phyloP scores from a whole-genome alignment of 2,888 invertebrate species.

The Masnerella sp. region DNA sequence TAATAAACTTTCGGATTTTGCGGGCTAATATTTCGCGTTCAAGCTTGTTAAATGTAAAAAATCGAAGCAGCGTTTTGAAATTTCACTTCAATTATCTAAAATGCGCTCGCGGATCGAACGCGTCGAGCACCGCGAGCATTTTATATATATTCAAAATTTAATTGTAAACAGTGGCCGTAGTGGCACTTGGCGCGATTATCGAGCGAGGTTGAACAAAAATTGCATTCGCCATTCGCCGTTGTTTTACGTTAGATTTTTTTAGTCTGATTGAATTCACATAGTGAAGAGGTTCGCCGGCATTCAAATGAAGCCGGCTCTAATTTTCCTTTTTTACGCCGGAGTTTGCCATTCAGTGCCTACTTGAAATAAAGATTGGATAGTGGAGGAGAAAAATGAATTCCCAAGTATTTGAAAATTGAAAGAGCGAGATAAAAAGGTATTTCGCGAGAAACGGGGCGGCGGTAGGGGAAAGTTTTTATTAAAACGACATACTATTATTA shows the following conservation, averaged over 20 bases:
- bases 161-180: background rate
- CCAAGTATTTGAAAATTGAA: conserved; percentile 35
- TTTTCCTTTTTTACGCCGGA: conserved; percentile 26
- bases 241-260: conserved; percentile 34
- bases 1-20: too few relatives aligned
- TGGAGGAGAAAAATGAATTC: conserved; percentile 41
- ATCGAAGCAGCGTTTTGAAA: too few relatives aligned
- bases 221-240: background rate
- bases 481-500: conserved; percentile 49
- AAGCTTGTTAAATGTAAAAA: too few relatives aligned
- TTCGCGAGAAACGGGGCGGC: conserved; percentile 16
- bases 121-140: background rate
- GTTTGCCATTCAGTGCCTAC: conserved; percentile 43
- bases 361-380: conserved; percentile 51
- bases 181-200: conserved; percentile 11
- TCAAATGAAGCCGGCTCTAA: conserved; percentile 41
- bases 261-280: conserved; percentile 35
- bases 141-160: conserved; percentile 5
- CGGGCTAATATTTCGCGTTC: too few relatives aligned
- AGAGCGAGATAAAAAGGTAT: conserved; percentile 29
- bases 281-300: conserved; percentile 29
- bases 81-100: background rate
- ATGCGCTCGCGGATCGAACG: background rate
- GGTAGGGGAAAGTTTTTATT: conserved; percentile 36
- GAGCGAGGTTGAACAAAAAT: conserved; percentile 21